Conservation (phyloP, 1,140 invertebrate species). For the Popillia japonica region DNA sequence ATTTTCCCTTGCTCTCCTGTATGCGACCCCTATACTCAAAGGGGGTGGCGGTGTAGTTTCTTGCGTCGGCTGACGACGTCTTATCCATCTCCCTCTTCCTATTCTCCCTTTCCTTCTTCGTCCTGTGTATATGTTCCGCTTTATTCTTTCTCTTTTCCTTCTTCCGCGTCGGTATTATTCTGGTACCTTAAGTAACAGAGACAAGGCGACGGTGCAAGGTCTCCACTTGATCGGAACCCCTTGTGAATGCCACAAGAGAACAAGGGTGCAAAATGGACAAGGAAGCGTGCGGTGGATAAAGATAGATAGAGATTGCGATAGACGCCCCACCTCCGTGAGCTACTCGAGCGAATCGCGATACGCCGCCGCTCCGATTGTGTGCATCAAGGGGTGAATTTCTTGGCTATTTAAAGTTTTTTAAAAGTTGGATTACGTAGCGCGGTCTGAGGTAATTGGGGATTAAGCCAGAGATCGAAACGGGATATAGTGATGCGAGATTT, state of each 20-base stretch:
- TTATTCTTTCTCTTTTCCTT: slow-evolving; percentile 28
- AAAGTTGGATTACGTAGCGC: slow-evolving; percentile 44
- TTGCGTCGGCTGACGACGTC: slow-evolving; percentile 39
- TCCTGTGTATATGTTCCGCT: background rate
- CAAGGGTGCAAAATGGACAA: slow-evolving; percentile 17
- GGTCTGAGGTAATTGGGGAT: slow-evolving; percentile 44
- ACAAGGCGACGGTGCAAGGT: slow-evolving; percentile 46
- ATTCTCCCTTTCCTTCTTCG: slow-evolving; percentile 35
- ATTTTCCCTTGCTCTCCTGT: slow-evolving; percentile 55
- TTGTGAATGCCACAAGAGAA: slow-evolving; percentile 39
- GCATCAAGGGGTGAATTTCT: slow-evolving; percentile 45
- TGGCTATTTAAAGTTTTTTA: slow-evolving; percentile 43
- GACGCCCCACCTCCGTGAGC: slow-evolving; percentile 41
- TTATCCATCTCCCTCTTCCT: slow-evolving; percentile 36
- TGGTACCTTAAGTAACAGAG: slow-evolving; percentile 43
- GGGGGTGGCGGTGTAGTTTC: slow-evolving; percentile 17
- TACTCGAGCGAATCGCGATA: slow-evolving; percentile 49
- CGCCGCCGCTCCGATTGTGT: slow-evolving; percentile 50
- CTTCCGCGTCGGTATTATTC: slow-evolving; percentile 35
- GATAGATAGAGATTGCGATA: slow-evolving; percentile 19
- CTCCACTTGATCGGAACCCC: slow-evolving; percentile 47
- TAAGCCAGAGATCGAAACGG: slow-evolving; percentile 31
- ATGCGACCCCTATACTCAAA: slow-evolving; percentile 31
- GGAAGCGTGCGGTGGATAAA: slow-evolving; percentile 12
- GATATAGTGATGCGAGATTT: slow-evolving; percentile 20